Evolutionary conservation across 2,113 vertebrate species (phyloP), one percentile per base, ranked within the genome.

Genomic region (Pycnonotus jocosus): DNA sequence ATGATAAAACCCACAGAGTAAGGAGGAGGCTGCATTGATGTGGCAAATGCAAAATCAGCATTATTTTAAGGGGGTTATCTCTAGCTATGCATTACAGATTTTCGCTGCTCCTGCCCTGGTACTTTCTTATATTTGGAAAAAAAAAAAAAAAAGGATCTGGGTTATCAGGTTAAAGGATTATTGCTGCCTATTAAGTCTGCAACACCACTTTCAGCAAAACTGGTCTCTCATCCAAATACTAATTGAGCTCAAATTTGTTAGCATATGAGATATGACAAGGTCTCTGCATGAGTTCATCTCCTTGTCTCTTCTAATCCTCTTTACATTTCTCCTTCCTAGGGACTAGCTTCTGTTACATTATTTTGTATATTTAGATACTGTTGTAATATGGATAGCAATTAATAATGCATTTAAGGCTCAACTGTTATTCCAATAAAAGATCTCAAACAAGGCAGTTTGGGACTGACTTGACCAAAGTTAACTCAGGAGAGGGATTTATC

Each of bases 251-350:
- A 76, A 74, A 94, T 94, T 94, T 90, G 57, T 76, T 85, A 95
- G 85, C 88, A 88, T 90, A 85, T 94, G 95, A 96, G 78, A 82
- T 85, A 90, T 57, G 92, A 90, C 92, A 96, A 91, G 87, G 37
- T 85, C 92, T 82, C 93, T 85, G 92, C 93, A 47, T 88, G 95
- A 90, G 65, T 85, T 95, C 79, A 80, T 94, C 74, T 94, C 54
- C 92, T 88, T 96, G 90, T 94, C 90, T 94, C 93, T 92, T 93
- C 88, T 92, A 96, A 96, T 96, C 93, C 71, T 79, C 85, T 93
- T 93, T 85, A 69, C 48, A 69, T 40, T 85, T 85, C 38, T 27
- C 51, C 78, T 81, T 94, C 61, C 81, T 79, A 82, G 66, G 74
- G 81, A 95, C 53, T 80, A 85, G 70, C 45, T 72, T 82, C 81